Percentiles rank a stretch among this genome's conserved stretches.
Conservation (phyloP, 2,888 invertebrate species). For the Pollenia angustigena region DNA sequence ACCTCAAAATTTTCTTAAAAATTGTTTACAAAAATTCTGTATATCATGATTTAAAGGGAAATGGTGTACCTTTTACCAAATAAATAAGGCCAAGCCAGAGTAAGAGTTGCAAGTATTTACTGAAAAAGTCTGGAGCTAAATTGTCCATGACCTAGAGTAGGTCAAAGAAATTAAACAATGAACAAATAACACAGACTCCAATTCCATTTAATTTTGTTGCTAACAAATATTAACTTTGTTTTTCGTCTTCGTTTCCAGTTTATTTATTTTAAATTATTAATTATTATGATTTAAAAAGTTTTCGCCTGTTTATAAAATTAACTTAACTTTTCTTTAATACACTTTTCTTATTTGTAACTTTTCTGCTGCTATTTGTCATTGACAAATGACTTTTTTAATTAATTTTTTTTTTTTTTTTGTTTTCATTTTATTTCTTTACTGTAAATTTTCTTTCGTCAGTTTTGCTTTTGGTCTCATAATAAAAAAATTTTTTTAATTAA, state of each 20-base stretch:
- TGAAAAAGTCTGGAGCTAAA: slow-evolving; percentile 45
- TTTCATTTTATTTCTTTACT: slow-evolving; percentile 18
- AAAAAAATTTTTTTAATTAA: slow-evolving; percentile 72
- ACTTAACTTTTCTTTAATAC: slow-evolving; percentile 38
- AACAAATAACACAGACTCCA: background rate
- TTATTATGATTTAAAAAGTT: slow-evolving; percentile 53
- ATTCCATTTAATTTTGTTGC: slow-evolving; percentile 21
- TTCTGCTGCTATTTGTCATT: slow-evolving; percentile 49
- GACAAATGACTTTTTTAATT: slow-evolving; percentile 71
- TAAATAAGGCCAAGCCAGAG: background rate
- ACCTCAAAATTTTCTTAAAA: no score
- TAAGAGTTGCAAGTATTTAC: background rate
- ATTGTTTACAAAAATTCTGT: background rate
- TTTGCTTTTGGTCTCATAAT: slow-evolving; percentile 56
- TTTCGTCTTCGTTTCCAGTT: background rate
- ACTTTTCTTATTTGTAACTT: slow-evolving; percentile 23
- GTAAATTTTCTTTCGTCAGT: slow-evolving; percentile 1
- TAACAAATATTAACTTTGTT: background rate
- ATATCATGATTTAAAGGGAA: background rate
- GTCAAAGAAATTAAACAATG: slow-evolving; percentile 28
- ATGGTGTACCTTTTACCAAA: background rate
- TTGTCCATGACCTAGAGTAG: slow-evolving; percentile 55
- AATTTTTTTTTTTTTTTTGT: slow-evolving; percentile 51
- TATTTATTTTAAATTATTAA: slow-evolving; percentile 48
- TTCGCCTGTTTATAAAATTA: slow-evolving; percentile 23